These are phyloP conservation scores for Holacanthus passer DNA, from an alignment of 2,113 vertebrate species.

Conservation along the genomic window DNA sequence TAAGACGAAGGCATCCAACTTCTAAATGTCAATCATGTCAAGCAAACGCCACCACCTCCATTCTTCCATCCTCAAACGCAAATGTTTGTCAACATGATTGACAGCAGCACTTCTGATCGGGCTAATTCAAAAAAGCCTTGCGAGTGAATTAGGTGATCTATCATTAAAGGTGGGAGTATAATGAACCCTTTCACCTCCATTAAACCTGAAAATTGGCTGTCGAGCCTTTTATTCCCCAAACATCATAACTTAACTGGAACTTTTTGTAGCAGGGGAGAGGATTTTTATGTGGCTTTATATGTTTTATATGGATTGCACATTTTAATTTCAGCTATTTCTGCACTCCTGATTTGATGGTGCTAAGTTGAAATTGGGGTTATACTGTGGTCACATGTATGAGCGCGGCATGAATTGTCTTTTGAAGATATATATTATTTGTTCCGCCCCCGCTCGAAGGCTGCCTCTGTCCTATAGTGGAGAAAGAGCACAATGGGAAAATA, in stretches of 20 bases:
- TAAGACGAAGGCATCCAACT: not conserved
- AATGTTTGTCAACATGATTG: constrained; percentile 54
- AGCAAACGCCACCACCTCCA: constrained; percentile 10
- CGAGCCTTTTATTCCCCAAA: constrained; percentile 68
- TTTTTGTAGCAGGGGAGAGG: constrained; percentile 62
- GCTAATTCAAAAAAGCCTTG: constrained; percentile 44
- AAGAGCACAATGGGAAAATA: constrained; percentile 66
- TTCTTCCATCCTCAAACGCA: constrained; percentile 17
- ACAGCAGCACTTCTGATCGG: constrained; percentile 36
- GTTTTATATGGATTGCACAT: constrained; percentile 55
- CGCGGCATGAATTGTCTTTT: constrained; percentile 67
- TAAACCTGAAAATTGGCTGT: constrained; percentile 75
- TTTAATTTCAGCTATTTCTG: constrained; percentile 72
- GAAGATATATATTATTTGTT: constrained; percentile 69
- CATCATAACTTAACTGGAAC: constrained; percentile 58
- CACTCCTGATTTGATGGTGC: constrained; percentile 62
- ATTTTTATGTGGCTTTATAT: constrained; percentile 52
- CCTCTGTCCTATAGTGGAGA: constrained; percentile 49
- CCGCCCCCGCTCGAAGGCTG: constrained; percentile 43
- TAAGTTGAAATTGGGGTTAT: constrained; percentile 72
- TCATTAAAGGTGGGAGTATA: constrained; percentile 65
- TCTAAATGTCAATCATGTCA: constrained; percentile 28
- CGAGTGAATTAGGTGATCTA: constrained; percentile 48
- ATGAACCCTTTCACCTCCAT: constrained; percentile 75
- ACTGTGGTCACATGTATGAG: constrained; percentile 71